Conservation (phyloP, 1,140 invertebrate genomes). For the Magallana gigas region DNA sequence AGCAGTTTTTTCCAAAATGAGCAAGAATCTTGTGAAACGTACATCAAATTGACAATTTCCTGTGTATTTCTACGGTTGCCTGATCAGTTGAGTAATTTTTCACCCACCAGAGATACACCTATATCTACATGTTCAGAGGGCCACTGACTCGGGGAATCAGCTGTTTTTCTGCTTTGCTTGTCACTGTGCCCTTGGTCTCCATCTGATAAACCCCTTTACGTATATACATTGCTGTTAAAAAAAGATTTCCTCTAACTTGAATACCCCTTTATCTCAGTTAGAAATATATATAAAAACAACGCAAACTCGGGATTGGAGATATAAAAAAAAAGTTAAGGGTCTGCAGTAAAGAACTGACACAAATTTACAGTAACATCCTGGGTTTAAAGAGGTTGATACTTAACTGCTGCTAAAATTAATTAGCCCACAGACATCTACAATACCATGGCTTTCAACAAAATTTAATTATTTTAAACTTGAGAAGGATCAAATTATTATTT, state of each 20-base stretch:
- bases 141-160: background rate
- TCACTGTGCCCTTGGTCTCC: constrained; percentile 16
- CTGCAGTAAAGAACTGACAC: background rate
- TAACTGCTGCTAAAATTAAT: constrained; percentile 22
- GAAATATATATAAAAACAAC: background rate
- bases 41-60: no score
- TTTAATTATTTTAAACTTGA: constrained; percentile 27
- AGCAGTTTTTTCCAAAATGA: no score
- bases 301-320: background rate
- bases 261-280: constrained; percentile 4
- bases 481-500: constrained; percentile 29
- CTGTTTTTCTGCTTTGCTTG: constrained; percentile 5
- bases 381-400: constrained; percentile 7
- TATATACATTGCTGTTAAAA: constrained; percentile 4
- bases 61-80: no score
- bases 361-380: background rate
- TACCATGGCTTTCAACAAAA: background rate
- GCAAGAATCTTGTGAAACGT: no score
- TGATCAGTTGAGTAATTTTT: background rate
- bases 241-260: background rate
- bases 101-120: background rate
- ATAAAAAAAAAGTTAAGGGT: background rate
- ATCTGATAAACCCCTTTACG: constrained; percentile 21
- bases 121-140: background rate
- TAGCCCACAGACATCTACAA: background rate